Conservation (phyloP, 2,113 vertebrate species). For the Psammodynastes pulverulentus region DNA sequence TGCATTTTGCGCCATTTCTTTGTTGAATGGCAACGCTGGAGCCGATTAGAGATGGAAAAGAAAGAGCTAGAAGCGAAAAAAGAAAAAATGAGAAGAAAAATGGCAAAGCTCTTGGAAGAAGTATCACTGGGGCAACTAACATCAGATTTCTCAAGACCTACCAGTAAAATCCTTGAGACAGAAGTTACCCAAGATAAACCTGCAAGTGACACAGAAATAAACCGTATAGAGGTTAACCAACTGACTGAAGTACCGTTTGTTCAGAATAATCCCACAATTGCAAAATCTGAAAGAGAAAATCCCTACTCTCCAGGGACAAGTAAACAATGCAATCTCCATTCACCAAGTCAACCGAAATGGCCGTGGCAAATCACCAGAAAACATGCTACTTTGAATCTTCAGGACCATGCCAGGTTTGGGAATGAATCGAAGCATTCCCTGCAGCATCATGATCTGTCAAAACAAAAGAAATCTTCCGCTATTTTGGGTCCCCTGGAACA, state of each 20-base stretch:
- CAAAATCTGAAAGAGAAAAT: neutral
- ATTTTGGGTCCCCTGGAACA: constrained; percentile 70
- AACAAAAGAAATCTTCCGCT: constrained; percentile 37
- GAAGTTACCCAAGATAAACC: constrained; percentile 15
- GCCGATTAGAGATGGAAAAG: constrained; percentile 66
- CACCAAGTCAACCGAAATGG: constrained; percentile 46
- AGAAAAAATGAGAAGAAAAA: constrained; percentile 80
- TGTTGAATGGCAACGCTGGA: constrained; percentile 81
- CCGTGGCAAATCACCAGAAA: constrained; percentile 70
- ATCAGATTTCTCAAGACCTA: neutral
- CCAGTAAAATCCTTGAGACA: constrained; percentile 16
- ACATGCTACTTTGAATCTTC: constrained; percentile 46
- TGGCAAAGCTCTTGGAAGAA: constrained; percentile 79
- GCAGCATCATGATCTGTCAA: constrained; percentile 11
- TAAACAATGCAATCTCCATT: constrained; percentile 7
- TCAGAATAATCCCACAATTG: constrained; percentile 13
- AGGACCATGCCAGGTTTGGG: constrained; percentile 47
- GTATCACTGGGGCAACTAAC: constrained; percentile 66
- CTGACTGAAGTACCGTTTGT: constrained; percentile 23
- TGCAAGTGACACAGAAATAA: constrained; percentile 53
- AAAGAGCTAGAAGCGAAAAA: constrained; percentile 73
- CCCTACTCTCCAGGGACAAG: neutral
- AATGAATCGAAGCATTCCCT: neutral
- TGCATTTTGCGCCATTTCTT: constrained; percentile 75
- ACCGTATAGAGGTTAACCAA: constrained; percentile 23